phyloP scores from a whole-genome alignment of 1,140 invertebrate genomes.

The Cotesia glomerata region DNA sequence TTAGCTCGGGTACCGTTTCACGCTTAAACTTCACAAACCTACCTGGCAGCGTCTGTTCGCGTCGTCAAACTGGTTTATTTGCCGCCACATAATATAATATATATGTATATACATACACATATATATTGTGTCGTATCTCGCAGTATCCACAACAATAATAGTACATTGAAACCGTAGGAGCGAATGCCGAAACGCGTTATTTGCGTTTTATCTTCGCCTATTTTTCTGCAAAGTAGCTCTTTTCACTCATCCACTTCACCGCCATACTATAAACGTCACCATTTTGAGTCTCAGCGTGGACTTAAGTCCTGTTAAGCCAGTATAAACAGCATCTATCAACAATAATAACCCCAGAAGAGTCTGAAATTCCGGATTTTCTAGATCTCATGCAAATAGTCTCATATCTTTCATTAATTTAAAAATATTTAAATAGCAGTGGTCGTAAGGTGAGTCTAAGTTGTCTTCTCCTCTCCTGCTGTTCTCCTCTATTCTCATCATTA shows the following conservation, averaged over 20 bases:
- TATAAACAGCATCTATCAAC: no score
- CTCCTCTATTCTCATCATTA: no score
- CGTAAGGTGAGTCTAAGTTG: background rate
- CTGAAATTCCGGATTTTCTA: slow-evolving; percentile 41
- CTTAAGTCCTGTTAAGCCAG: no score
- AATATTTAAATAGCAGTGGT: slow-evolving; percentile 35
- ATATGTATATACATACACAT: slow-evolving; percentile 11
- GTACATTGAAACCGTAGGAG: no score
- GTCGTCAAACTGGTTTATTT: slow-evolving; percentile 50
- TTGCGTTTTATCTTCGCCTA: slow-evolving; percentile 6
- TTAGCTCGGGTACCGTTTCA: slow-evolving; percentile 30
- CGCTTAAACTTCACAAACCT: background rate
- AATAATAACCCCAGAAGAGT: no score
- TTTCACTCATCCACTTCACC: background rate
- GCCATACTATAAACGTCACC: no score
- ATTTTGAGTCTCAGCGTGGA: no score
- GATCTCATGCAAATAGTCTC: background rate
- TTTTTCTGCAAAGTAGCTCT: background rate
- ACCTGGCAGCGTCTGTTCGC: slow-evolving; percentile 26
- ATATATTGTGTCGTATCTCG: no score
- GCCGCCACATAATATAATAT: slow-evolving; percentile 32
- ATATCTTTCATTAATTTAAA: no score
- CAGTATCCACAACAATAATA: no score
- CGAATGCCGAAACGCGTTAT: background rate
- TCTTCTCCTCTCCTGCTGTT: no score